These are phyloP conservation scores for Oxygymnocypris stewartii DNA, from an alignment of 2,113 vertebrate species.

Conservation along the genomic window DNA sequence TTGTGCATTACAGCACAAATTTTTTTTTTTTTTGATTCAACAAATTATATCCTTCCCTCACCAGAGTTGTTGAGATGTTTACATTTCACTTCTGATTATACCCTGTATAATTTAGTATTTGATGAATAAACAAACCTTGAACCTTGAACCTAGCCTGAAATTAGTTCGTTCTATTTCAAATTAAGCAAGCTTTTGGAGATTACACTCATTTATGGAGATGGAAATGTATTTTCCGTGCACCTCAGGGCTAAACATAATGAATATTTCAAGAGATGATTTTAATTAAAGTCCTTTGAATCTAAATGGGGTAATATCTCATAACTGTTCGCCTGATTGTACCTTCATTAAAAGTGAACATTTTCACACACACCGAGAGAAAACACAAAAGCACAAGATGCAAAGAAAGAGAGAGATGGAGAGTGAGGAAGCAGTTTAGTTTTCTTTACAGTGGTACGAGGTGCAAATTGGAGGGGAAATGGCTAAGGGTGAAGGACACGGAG, in stretches of 20 bases:
- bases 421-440: constrained; percentile 84
- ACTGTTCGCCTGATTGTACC: constrained; percentile 76
- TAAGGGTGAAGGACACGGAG: constrained; percentile 75
- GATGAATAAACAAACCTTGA: too few relatives aligned
- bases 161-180: constrained; percentile 74
- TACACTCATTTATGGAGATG: constrained; percentile 70
- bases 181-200: constrained; percentile 55
- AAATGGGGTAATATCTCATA: constrained; percentile 87
- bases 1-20: neutral
- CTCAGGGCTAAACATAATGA: constrained; percentile 83
- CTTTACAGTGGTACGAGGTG: constrained; percentile 77
- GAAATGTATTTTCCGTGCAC: constrained; percentile 77
- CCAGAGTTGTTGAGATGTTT: too few relatives aligned
- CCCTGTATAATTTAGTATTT: too few relatives aligned
- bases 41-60: constrained; percentile 80
- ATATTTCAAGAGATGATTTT: constrained; percentile 92
- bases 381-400: neutral
- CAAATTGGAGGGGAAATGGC: constrained; percentile 89
- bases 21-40: too few relatives aligned
- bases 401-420: constrained; percentile 47
- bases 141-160: constrained; percentile 61
- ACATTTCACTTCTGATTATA: too few relatives aligned
- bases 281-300: constrained; percentile 88
- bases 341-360: constrained; percentile 92
- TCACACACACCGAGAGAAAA: constrained; percentile 75